Evolutionary conservation across 2,797 vertebrate genomes (phyloP).

Genomic region (Chiloscyllium punctatum): DNA sequence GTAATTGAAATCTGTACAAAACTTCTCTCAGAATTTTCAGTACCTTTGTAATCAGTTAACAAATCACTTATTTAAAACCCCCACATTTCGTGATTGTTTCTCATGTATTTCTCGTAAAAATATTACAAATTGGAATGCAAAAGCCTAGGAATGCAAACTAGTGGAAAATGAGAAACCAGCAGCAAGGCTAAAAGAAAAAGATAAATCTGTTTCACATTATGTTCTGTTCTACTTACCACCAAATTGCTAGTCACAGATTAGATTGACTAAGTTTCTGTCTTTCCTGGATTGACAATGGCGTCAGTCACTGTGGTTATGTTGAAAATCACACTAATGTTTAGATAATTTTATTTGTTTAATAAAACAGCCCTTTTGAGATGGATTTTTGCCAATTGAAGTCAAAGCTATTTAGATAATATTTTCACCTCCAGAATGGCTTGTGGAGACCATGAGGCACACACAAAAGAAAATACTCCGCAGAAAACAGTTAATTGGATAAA

Average conservation of each 20-base stretch:
- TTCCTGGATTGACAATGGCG: neutral
- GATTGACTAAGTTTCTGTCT: neutral
- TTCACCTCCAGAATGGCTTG: neutral
- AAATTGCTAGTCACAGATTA: neutral
- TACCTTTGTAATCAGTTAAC: neutral
- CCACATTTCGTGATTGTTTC: neutral
- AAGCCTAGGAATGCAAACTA: neutral
- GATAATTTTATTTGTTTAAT: neutral
- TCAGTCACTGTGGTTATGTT: neutral
- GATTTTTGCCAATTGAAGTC: neutral
- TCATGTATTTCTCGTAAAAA: neutral
- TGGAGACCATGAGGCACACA: neutral
- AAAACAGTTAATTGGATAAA: neutral
- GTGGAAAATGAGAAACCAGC: neutral
- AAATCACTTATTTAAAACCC: neutral
- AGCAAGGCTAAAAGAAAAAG: neutral
- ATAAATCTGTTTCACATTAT: neutral
- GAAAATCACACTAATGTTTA: neutral
- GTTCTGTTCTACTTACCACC: neutral
- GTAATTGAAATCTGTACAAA: neutral
- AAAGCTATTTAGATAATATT: neutral
- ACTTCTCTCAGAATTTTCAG: neutral
- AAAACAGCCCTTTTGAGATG: neutral
- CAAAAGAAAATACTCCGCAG: neutral
- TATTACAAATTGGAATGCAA: neutral